Base-by-base conservation (phyloP, 2,797 vertebrate genomes). In the Melanotaenia pygmaea region DNA sequence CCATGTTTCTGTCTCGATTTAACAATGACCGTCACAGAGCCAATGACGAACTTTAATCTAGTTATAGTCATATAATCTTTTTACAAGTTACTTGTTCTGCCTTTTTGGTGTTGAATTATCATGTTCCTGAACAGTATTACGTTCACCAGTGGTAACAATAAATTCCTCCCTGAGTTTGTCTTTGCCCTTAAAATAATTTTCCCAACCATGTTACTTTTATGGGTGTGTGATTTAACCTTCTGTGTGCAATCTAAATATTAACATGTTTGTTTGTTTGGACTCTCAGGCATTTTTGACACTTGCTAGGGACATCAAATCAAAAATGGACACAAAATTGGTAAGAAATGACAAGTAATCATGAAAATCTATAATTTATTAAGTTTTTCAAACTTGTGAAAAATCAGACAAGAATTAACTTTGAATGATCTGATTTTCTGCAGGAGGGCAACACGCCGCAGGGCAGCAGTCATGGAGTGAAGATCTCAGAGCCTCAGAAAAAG, bases 241-340 rank as follows among this genome's bases (percentile, higher is more conserved):
- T 16, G 1, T 43, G 35, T 45, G 43, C 6, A 22, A 22, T 10
- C 8, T 12, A 0, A 50, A 0, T 22, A 51, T 50, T 50, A 22
- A 40, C 38, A 22, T 1, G 9, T 43, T 4, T 51, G 8, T 79
- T 59, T 78, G 3, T 77, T 70, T 53, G 65, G 73, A 12, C 85
- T 38, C 79, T 37, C 76, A 99, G 98, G 95, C 98, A 0, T 99
- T 99, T 93, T 95, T 99, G 92, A 98, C 96, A 10, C 97, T 99
- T 0, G 98, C 98, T 62, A 96, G 97, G 94, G 98, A 99, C 89
- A 99, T 99, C 94, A 99, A 99, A 94, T 94, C 96, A 81, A 99
- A 99, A 95, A 99, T 99, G 97, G 98, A 99, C 95, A 97, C 96
- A 86, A 99, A 99, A 91, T 93, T 99, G 97, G 98, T 99, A 92